phyloP scores from a whole-genome alignment of 2,888 invertebrate genomes.

The Amiota mariae region DNA sequence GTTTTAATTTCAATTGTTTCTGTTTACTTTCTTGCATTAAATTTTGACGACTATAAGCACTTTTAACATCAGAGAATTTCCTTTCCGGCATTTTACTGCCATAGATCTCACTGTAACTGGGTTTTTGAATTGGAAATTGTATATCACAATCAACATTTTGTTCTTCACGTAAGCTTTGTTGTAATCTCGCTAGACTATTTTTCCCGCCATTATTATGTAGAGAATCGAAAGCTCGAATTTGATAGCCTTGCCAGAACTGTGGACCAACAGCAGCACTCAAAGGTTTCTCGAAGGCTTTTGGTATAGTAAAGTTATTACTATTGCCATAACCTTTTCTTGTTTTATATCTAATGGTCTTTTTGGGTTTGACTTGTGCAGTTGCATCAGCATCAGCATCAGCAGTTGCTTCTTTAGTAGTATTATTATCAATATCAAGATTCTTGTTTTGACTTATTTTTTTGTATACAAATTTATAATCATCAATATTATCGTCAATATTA shows the following conservation, averaged over 20 bases:
- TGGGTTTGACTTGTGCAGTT: neutral
- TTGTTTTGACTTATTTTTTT: too few relatives aligned
- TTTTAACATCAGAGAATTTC: neutral
- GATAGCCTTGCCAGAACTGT: neutral
- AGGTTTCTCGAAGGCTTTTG: too few relatives aligned
- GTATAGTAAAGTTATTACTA: too few relatives aligned
- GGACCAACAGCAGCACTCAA: too few relatives aligned
- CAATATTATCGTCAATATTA: neutral
- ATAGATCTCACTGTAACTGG: neutral
- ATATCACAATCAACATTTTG: neutral
- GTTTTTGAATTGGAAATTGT: neutral
- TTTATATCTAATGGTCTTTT: neutral
- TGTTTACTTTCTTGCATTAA: neutral
- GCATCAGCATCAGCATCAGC: neutral
- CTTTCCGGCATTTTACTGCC: neutral
- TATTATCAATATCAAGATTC: neutral
- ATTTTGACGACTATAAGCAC: conserved; percentile 6
- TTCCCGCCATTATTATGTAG: neutral
- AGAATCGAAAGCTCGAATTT: neutral
- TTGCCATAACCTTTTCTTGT: too few relatives aligned
- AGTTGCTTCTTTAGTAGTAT: neutral
- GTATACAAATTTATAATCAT: neutral
- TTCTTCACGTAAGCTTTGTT: neutral
- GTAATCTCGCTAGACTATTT: neutral
- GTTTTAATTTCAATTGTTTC: neutral